Base-by-base conservation (phyloP, 2,888 invertebrate species). In the Drosophila pullipes region DNA sequence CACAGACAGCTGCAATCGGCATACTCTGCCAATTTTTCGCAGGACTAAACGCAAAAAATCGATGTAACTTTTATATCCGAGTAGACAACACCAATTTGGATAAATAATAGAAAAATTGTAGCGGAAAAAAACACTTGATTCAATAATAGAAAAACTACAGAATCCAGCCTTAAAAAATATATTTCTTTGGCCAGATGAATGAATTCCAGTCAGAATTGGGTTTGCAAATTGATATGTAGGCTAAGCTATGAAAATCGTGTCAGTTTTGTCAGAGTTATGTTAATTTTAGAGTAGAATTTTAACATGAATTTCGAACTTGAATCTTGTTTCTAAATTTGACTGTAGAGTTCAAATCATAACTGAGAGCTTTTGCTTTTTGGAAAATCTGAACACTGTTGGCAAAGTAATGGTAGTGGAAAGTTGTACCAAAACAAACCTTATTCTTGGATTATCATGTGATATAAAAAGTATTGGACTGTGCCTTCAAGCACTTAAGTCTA, bases 1-100 rank as follows among this genome's bases (percentile, higher is more conserved):
- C 31, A n/a, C 33, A 47, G 44, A 39, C 31, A n/a, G 39, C 28
- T 50, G 54, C 49, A n/a, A 7, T 25, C 18, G 13, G 18, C 41
- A 28, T 35, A 22, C 37, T 57, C 69, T 57, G 33, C 47, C 72
- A 35, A 55, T 47, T 47, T 47, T 25, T 47, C 16, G 25, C 47
- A 16, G 47, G 25, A 25, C 25, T 9, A 22, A 47, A 47, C 16
- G 41, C n/a, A n/a, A 41, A 25, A 22, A 25, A 47, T 25, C 47
- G 2, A 25, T 47, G 16, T 25, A 25, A 25, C 47, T 47, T 16
- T 16, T 25, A 9, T 2, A 16, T 9, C 4, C 25, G 25, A 47
- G 9, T 47, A 47, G 47, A 25, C 4, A 16, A 25, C 25, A 9
- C 1, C 1, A 47, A 25, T 4, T 16, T 47, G 47, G 7, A 47